Evolutionary conservation across 1,140 invertebrate species (phyloP).

Genomic region (Aporrectodea caliginosa): DNA sequence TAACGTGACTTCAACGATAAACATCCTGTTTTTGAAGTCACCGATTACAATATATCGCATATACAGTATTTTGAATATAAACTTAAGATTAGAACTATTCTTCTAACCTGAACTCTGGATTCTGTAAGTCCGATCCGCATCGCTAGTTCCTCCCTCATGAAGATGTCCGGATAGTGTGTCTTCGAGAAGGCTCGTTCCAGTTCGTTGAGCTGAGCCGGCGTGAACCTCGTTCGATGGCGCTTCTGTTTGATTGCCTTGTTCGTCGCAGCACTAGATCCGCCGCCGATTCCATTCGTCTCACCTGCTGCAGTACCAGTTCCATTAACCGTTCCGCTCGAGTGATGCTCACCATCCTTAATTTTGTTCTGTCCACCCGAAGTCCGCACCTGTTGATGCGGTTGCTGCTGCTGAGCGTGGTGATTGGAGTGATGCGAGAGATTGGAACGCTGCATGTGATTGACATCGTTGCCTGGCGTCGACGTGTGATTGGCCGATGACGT

Average conservation of each 20-base stretch:
- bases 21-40: no score
- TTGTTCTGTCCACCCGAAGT: background rate
- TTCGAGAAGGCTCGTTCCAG: conserved; percentile 88
- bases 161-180: conserved; percentile 90
- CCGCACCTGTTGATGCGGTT: background rate
- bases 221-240: conserved; percentile 86
- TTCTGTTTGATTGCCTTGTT: conserved; percentile 69
- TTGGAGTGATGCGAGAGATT: background rate
- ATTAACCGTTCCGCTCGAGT: background rate
- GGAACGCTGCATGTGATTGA: background rate
- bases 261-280: background rate
- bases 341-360: background rate
- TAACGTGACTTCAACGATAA: no score
- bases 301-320: background rate
- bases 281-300: background rate
- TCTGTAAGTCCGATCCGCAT: conserved; percentile 55
- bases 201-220: conserved; percentile 89
- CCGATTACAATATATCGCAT: no score
- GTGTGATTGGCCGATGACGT: background rate
- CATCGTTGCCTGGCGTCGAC: background rate
- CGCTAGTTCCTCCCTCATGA: conserved; percentile 85
- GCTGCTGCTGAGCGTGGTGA: background rate
- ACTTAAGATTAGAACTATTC: no score
- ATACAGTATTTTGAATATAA: no score
- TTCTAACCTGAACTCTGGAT: conserved; percentile 25